Percentiles rank a stretch among this genome's conserved stretches.
Conservation (phyloP, 2,888 invertebrate genomes). For the Altica lythri region DNA sequence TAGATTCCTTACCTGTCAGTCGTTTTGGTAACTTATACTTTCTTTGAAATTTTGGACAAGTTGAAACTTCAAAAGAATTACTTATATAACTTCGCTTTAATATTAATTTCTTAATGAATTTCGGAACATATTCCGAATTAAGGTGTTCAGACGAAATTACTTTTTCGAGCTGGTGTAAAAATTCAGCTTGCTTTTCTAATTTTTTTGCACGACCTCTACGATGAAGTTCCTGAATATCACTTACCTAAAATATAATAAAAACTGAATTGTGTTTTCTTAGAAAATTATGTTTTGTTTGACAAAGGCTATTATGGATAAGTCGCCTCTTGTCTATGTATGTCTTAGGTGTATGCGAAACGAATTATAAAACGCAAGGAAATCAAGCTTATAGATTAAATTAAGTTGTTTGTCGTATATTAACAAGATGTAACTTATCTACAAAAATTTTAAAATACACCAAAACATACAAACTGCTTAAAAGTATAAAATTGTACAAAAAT, state of each 20-base stretch:
- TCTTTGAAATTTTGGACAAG: conserved; percentile 37
- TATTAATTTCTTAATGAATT: conserved; percentile 32
- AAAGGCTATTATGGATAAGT: no score
- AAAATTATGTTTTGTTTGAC: no score
- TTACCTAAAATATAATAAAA: conserved; percentile 42
- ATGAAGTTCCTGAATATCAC: conserved; percentile 57
- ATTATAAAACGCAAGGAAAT: no score
- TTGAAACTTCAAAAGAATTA: conserved; percentile 34
- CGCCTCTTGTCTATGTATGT: no score
- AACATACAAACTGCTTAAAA: no score
- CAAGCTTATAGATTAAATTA: no score
- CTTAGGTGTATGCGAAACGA: no score
- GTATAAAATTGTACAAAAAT: no score
- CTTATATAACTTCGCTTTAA: conserved; percentile 34
- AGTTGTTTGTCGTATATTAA: no score
- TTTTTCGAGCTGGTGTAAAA: conserved; percentile 53
- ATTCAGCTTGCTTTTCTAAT: conserved; percentile 54
- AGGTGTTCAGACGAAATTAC: conserved; percentile 43
- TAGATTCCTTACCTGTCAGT: conserved; percentile 42
- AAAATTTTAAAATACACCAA: no score
- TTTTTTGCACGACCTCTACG: conserved; percentile 50
- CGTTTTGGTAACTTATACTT: conserved; percentile 41
- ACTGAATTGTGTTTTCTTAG: no score
- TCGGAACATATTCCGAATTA: conserved; percentile 37
- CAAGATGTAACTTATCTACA: no score